Conservation (phyloP, 2,888 invertebrate genomes). For the Aelia acuminata region DNA sequence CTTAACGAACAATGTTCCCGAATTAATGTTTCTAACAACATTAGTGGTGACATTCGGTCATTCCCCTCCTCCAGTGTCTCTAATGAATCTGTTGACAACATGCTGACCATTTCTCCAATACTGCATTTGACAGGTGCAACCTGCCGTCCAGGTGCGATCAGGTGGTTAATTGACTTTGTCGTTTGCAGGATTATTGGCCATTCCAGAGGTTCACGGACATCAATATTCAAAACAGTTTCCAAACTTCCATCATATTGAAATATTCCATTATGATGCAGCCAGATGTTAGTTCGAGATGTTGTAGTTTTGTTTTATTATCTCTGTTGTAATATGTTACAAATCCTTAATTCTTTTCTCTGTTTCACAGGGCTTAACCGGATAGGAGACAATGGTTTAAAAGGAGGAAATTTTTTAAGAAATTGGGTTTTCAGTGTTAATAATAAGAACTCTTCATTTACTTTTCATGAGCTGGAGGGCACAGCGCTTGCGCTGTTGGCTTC, state of each 20-base stretch:
- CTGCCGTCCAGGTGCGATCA: not conserved
- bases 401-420: too few relatives aligned
- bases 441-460: too few relatives aligned
- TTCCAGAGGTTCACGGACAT: not conserved
- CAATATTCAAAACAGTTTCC: not conserved
- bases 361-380: too few relatives aligned
- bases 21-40: not conserved
- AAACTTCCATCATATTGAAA: not conserved
- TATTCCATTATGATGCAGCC: not conserved
- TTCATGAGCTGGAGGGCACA: too few relatives aligned
- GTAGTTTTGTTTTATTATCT: too few relatives aligned
- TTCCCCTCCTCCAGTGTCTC: not conserved
- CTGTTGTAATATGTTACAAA: too few relatives aligned
- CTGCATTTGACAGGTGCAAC: not conserved
- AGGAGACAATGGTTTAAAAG: too few relatives aligned
- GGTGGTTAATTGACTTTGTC: conserved; percentile 1
- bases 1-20: not conserved
- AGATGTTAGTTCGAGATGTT: too few relatives aligned
- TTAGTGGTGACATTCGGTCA: not conserved
- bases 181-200: not conserved
- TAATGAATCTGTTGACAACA: not conserved
- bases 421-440: too few relatives aligned
- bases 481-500: too few relatives aligned
- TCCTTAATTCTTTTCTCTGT: too few relatives aligned
- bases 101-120: not conserved